A percentile compares a stretch with the other conserved stretches of the same genome.
Conservation (phyloP, 37 sponge, comb jelly and placozoan species). For the Diacarnus erythraeanus region DNA sequence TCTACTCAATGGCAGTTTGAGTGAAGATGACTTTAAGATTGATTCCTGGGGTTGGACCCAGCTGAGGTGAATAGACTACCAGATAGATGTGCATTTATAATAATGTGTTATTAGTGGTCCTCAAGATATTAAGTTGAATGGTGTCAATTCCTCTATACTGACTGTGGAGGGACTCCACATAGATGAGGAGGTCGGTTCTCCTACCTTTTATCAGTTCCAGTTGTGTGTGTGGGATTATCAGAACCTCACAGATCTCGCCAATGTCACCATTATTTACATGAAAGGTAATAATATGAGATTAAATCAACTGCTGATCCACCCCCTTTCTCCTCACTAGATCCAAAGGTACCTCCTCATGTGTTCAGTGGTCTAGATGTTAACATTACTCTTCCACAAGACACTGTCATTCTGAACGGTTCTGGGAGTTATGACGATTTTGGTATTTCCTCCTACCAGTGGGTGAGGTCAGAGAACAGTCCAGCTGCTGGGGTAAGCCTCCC, state of each 20-base stretch:
- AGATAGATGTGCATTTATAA: background rate
- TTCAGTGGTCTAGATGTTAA: constrained; percentile 46
- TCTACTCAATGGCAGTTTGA: constrained; percentile 55
- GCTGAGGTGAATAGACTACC: constrained; percentile 31
- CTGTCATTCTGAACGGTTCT: constrained; percentile 59
- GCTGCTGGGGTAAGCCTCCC: constrained; percentile 81
- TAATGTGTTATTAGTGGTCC: constrained; percentile 59
- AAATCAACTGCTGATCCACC: background rate
- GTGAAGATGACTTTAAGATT: constrained; percentile 54
- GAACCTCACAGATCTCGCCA: constrained; percentile 23
- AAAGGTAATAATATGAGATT: constrained; percentile 28
- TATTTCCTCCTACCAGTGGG: constrained; percentile 77
- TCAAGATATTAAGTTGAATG: constrained; percentile 29
- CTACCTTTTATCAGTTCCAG: constrained; percentile 64
- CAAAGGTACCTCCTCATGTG: constrained; percentile 10
- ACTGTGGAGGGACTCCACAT: constrained; percentile 55
- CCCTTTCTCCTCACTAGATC: background rate
- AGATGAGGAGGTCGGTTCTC: constrained; percentile 33
- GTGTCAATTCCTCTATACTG: constrained; percentile 1
- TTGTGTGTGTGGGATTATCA: constrained; percentile 60
- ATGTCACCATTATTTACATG: constrained; percentile 26
- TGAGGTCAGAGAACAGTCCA: constrained; percentile 70
- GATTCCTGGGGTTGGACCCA: constrained; percentile 48
- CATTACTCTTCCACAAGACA: constrained; percentile 63
- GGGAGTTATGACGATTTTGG: constrained; percentile 72